Evolutionary conservation across 1,140 invertebrate species (phyloP), one percentile per base, ranked within the genome.

Genomic region (Micrasema minimum): DNA sequence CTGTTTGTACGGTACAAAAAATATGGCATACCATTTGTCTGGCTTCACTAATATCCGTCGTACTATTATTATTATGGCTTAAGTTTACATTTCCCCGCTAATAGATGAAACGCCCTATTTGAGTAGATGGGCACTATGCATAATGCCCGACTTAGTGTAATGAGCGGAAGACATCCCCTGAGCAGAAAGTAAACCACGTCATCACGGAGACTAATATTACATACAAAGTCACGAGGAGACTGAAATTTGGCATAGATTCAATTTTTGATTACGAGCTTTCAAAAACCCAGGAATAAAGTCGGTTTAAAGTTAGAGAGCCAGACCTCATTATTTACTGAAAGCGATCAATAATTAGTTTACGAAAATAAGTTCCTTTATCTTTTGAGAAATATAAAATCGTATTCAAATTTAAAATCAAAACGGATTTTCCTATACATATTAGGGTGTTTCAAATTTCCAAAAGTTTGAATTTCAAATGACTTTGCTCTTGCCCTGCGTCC

Each of bases 141-240:
- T 14, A 11, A 53, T 41, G 10, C 16, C 22, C 18, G 14, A 14
- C 18, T 41, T 18, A 10, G 55, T 5, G 22, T 59, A 23, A 43
- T 41, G 35, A 38, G 35, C 14, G 20, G 55, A 41, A 59, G 16
- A 18, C 10, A 22, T 9, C 55, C 12, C 18, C n/a, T n/a, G 37
- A 12, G 14, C 14, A 20, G 53, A 14, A 38, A 41, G 12, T 14
- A 12, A 38, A 20, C 16, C 14, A 59, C 55, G 51, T 55, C 51
- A 55, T 6, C 11, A 16, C 23, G 5, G 26, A 23, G 31, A 22
- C 14, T 59, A 59, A 59, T 59, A 43, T 59, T 59, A 43, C 35
- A 12, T 22, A 53, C 50, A 53, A 53, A 53, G 23, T 59, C 55
- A 59, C 55, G 55, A 59, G 55, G 37, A 59, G 10, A 59, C 37